Conservation (phyloP, 37 sponge, comb jelly and placozoan genomes). For the Chondrosia reniformis region DNA sequence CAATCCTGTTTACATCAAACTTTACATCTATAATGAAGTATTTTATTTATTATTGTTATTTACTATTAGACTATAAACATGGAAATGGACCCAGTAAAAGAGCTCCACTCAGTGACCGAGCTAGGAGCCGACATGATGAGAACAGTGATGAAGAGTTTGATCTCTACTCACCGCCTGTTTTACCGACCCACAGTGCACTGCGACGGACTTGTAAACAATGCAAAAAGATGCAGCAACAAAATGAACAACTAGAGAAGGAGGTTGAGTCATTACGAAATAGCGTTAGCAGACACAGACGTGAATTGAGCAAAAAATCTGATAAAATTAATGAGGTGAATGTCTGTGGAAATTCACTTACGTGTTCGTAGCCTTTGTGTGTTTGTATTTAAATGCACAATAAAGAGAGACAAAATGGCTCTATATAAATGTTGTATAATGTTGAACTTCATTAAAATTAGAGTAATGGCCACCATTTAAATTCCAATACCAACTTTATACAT, state of each 20-base stretch:
- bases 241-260: background rate
- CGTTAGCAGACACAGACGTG: background rate
- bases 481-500: too few species aligned
- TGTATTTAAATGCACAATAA: background rate
- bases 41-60: too few species aligned
- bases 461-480: too few species aligned
- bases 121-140: constrained; percentile 14
- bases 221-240: background rate
- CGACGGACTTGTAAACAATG: background rate
- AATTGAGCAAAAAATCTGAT: background rate
- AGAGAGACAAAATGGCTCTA: background rate
- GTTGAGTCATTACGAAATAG: background rate
- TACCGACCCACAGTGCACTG: background rate
- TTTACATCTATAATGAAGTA: too few species aligned
- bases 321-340: background rate
- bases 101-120: constrained; percentile 9
- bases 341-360: background rate
- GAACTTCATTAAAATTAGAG: too few species aligned
- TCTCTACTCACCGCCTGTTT: background rate
- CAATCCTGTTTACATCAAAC: too few species aligned
- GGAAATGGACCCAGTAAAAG: too few species aligned
- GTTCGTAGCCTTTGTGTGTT: background rate
- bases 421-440: too few species aligned
- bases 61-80: too few species aligned
- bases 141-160: constrained; percentile 5